Conservation (phyloP, 2,113 vertebrate genomes). For the Sclerurus mexicanus region DNA sequence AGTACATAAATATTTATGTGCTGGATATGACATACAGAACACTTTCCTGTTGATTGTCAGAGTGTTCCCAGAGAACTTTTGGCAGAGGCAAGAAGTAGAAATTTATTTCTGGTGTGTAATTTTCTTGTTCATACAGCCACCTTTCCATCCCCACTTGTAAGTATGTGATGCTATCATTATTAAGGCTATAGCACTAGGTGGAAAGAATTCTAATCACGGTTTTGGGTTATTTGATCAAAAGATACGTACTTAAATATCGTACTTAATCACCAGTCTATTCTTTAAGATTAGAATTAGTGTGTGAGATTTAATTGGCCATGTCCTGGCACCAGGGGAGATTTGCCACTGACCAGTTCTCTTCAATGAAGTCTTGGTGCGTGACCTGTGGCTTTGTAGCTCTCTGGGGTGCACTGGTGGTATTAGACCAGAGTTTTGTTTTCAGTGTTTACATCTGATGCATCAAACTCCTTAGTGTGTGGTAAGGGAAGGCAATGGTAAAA, state of each 20-base stretch:
- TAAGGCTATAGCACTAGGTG: neutral
- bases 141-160: neutral
- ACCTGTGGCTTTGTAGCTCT: neutral
- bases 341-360: neutral
- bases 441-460: neutral
- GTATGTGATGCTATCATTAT: rapidly evolving
- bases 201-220: neutral
- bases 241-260: neutral
- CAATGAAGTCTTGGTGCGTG: neutral
- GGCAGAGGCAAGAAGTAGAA: neutral
- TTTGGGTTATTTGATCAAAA: neutral
- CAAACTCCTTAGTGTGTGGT: neutral
- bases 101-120: neutral
- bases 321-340: neutral
- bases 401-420: neutral
- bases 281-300: neutral
- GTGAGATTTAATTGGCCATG: neutral
- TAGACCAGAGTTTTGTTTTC: neutral
- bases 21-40: neutral
- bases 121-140: neutral
- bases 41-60: neutral
- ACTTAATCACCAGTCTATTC: neutral
- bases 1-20: neutral
- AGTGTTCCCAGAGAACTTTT: neutral
- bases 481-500: neutral